phyloP scores from a whole-genome alignment of 2,888 invertebrate species.

The Rutpela maculata region DNA sequence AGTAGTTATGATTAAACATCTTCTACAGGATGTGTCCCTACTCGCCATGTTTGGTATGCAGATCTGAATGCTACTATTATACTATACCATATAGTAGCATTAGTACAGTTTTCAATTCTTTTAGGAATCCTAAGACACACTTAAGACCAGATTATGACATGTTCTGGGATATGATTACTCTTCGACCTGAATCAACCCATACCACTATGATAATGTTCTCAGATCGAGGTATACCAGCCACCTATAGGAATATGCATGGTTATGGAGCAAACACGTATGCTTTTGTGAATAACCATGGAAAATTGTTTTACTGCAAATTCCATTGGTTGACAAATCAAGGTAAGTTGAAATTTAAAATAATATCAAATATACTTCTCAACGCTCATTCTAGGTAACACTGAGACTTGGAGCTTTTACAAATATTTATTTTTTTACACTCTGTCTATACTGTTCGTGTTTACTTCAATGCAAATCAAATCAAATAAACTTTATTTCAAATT shows the following conservation, averaged over 20 bases:
- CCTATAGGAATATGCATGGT: conserved; percentile 84
- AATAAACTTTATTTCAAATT: no score
- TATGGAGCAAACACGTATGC: conserved; percentile 97
- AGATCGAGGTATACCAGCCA: conserved; percentile 95
- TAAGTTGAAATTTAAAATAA: conserved; percentile 12
- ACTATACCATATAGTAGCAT: no score
- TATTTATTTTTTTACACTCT: no score
- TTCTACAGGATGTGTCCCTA: no score
- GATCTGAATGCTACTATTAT: no score
- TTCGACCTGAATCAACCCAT: conserved; percentile 91
- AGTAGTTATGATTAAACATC: no score
- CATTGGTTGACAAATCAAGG: conserved; percentile 95
- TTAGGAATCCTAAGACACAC: conserved; percentile 92
- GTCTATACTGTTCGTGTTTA: no score
- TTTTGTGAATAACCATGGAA: conserved; percentile 84
- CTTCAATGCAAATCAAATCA: no score
- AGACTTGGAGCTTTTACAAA: no score
- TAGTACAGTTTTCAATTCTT: conserved; percentile 37
- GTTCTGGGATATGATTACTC: conserved; percentile 96
- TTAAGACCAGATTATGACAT: conserved; percentile 91
- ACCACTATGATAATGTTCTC: conserved; percentile 90
- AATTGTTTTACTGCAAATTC: conserved; percentile 90
- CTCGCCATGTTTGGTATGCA: no score
- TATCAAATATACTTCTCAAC: no score
- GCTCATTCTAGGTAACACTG: no score